Base-by-base conservation (phyloP, 2,797 vertebrate species). In the Gymnoscopelus braueri region DNA sequence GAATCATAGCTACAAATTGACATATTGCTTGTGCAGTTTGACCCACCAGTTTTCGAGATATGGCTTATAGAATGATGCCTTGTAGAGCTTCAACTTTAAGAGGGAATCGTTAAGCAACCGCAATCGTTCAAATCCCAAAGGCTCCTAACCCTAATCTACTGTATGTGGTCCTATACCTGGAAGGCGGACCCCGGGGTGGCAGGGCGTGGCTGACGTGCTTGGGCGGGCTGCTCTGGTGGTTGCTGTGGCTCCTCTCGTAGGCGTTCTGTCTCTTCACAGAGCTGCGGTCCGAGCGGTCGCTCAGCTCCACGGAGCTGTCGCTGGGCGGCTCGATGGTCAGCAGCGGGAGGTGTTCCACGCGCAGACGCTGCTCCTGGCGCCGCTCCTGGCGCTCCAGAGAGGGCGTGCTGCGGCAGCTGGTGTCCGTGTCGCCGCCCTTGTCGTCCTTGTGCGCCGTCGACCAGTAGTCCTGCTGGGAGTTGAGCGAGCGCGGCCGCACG, bases 281-380 rank as follows among this genome's bases (percentile, higher is more conserved):
- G 49, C 97, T 94, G 14, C 95, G 93, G 72, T 98, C 97, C 0
- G 97, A 98, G 26, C 97, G 97, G 81, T 98, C 97, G 0, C 97
- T 98, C 70, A 98, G 91, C 79, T 98, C 97, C 72, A 96, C 97
- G 0, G 96, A 98, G 75, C 97, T 99, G 91, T 99, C 97, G 0
- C 97, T 98, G 63, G 97, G 97, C 0, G 97, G 97, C 89, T 98
- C 96, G 3, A 98, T 96, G 47, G 97, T 98, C 57, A 99, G 92
- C 75, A 98, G 79, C 0, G 97, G 97, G 1, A 98, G 92, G 70
- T 96, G 97, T 71, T 98, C 97, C 51, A 95, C 93, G 5, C 96
- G 90, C 58, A 96, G 90, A 65, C 95, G 93, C 73, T 95, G 96
- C 67, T 98, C 96, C 69, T 95, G 95, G 67, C 93, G 93, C 19